Evolutionary conservation across 2,113 vertebrate genomes (phyloP).

Genomic region (Otus sunia): DNA sequence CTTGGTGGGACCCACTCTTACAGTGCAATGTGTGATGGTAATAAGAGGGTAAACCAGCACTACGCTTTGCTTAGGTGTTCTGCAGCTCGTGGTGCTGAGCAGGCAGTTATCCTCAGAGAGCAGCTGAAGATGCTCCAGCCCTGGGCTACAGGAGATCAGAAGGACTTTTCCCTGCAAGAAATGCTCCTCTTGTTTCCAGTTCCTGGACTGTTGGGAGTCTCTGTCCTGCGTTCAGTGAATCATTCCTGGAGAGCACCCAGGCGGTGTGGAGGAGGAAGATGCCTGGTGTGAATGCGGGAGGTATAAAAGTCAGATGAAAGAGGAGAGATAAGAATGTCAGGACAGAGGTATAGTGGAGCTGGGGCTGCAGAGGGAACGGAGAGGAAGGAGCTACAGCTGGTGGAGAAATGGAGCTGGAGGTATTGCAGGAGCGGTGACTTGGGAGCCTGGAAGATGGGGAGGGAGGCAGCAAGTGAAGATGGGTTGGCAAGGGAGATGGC

Average conservation of each 20-base stretch:
- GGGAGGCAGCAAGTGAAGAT: not conserved
- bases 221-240: slow-evolving; percentile 39
- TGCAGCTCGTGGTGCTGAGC: not conserved
- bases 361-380: not conserved
- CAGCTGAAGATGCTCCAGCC: not conserved
- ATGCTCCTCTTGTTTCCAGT: slow-evolving; percentile 7
- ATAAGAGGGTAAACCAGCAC: not conserved
- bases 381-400: not conserved
- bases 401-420: not conserved
- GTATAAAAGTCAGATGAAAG: slow-evolving; percentile 37
- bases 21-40: accelerated
- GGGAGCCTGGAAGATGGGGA: not conserved
- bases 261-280: slow-evolving; percentile 48
- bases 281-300: slow-evolving; percentile 48
- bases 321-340: slow-evolving; percentile 2
- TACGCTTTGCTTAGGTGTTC: not conserved
- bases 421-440: not conserved
- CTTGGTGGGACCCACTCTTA: not conserved
- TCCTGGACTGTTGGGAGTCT: slow-evolving; percentile 12
- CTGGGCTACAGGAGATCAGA: not conserved
- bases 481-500: slow-evolving; percentile 33
- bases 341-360: not conserved
- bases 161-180: not conserved
- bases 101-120: not conserved
- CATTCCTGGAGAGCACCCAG: slow-evolving; percentile 52